Evolutionary conservation across 2,797 vertebrate genomes (phyloP).

Genomic region (Hirundo rustica): DNA sequence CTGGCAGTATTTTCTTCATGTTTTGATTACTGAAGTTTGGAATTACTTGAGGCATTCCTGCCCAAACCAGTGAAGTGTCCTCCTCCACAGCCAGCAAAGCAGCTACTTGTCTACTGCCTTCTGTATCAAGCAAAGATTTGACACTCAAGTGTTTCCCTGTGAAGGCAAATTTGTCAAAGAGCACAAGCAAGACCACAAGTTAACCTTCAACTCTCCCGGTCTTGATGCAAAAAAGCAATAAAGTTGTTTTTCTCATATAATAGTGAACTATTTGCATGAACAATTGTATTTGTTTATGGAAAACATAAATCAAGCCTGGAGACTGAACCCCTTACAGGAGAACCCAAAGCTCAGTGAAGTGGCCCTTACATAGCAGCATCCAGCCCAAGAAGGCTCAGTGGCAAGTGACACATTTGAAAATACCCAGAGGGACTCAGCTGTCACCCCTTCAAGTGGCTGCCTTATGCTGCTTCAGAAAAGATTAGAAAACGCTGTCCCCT

Average conservation of each 20-base stretch:
- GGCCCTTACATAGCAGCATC: not conserved
- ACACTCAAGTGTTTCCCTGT: fast-evolving
- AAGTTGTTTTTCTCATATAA: not conserved
- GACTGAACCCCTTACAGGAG: not conserved
- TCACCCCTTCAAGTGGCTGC: not conserved
- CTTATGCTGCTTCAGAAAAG: not conserved
- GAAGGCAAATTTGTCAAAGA: not conserved
- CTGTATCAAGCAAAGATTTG: not conserved
- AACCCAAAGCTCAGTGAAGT: not conserved
- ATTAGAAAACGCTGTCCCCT: not conserved
- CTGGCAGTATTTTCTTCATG: not conserved
- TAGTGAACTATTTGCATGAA: not conserved
- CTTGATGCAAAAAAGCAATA: not conserved
- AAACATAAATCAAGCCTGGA: not conserved
- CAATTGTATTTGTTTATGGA: not conserved
- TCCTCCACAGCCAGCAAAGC: not conserved
- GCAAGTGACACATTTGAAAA: not conserved
- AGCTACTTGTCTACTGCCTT: not conserved
- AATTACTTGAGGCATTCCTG: not conserved
- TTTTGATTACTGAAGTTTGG: not conserved
- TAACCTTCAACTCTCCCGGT: not conserved
- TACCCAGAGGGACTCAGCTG: not conserved
- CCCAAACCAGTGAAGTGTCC: not conserved
- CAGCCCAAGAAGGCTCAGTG: not conserved
- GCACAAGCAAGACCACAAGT: not conserved